Evolutionary conservation across 1,140 invertebrate species (phyloP), one percentile per base, ranked within the genome.

Genomic region (Trichogramma pretiosum): DNA sequence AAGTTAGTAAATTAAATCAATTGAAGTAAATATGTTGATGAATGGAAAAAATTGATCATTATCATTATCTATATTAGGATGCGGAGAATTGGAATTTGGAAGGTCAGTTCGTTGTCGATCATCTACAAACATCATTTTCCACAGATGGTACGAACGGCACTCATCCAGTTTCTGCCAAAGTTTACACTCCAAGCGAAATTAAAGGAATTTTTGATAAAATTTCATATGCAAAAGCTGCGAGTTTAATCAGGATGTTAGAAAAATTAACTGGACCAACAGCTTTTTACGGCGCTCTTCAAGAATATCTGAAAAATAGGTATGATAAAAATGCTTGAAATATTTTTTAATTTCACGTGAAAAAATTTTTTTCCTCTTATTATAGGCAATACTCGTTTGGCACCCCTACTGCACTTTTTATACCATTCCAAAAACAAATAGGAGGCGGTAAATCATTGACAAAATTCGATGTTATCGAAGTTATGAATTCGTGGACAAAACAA

Each of bases 161-260:
- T 1, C 85, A 90, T 55, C 74, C 83, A 0, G 77, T 87, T 30
- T 79, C 77, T 0, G 65, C 83, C 1, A 68, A 78, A 17, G 86
- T 93, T 2, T 59, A 75, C 4, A 80, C 82, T 50, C 83, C 83
- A 1, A 72, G 73, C 10, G 81, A 93, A 68, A 91, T 94, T 46
- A 77, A 77, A 30, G 78, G 83, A 63, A 83, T 89, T 38, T 94
- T 93, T 62, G 85, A 93, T 64, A 74, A 77, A 3, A 90, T 94
- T 23, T 87, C 87, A 0, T 95, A 95, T 60, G 74, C 72, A 2
- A 95, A 95, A 77, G 88, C 85, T 14, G 86, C 80, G 0, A 83
- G 82, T 42, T 67, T 93, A 3, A 77, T 93, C 30, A 67, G 86
- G 38, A 93, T 93, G 89, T 70, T 93, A 55, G 79, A 83, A 47